Evolutionary conservation across 1,140 invertebrate genomes (phyloP).

Genomic region (Neodiprion fabricii): DNA sequence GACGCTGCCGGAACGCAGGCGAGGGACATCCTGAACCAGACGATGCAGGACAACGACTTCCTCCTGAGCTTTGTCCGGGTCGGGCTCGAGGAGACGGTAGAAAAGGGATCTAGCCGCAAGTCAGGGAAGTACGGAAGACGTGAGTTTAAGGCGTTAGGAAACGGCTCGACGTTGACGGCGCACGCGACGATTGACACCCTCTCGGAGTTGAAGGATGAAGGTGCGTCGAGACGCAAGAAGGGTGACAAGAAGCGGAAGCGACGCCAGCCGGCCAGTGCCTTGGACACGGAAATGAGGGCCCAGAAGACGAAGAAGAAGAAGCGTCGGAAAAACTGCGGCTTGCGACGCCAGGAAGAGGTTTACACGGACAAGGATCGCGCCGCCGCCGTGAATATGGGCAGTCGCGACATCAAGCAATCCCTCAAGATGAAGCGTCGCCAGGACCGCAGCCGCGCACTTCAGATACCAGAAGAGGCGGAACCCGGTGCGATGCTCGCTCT

Average conservation of each 20-base stretch:
- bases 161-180: neutral
- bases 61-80: conserved; percentile 77
- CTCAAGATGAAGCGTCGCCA: conserved; percentile 80
- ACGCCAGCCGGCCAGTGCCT: neutral
- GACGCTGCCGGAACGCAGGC: conserved; percentile 35
- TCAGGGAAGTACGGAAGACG: neutral
- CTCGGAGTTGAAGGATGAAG: neutral
- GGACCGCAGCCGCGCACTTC: conserved; percentile 74
- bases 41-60: conserved; percentile 71
- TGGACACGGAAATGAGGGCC: conserved; percentile 61
- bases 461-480: conserved; percentile 81
- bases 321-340: conserved; percentile 48
- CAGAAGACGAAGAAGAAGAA: conserved; percentile 61
- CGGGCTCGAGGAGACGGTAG: conserved; percentile 55
- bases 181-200: neutral
- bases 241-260: conserved; percentile 21
- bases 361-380: conserved; percentile 91
- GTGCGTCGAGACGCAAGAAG: conserved; percentile 20
- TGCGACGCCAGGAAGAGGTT: conserved; percentile 70
- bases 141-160: neutral
- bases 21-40: conserved; percentile 51
- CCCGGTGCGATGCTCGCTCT: conserved; percentile 76
- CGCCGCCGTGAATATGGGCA: conserved; percentile 85
- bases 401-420: conserved; percentile 83
- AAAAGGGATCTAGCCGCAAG: conserved; percentile 61